Evolutionary conservation across 2,797 vertebrate genomes (phyloP), one percentile per base, ranked within the genome.

Genomic region (Rhinatrema bivittatum): DNA sequence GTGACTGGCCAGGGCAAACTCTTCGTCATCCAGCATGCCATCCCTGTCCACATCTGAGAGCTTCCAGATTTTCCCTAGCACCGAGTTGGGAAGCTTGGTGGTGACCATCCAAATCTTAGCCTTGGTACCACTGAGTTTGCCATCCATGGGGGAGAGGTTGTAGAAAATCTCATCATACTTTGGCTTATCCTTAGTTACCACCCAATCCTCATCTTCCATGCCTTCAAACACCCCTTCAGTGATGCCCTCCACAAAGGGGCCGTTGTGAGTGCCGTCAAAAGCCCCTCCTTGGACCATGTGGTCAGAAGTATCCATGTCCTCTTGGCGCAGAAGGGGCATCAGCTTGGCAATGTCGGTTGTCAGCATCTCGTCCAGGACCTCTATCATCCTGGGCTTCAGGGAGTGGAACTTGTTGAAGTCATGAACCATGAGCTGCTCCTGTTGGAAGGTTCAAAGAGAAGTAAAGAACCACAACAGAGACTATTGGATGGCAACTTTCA

Each of bases 141-240:
- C 93, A 19, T 95, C 91, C 0, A 79, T 81, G 1, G 92, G 92
- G 1, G 88, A 80, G 7, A 97, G 75, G 65, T 91, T 95, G 49
- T 94, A 95, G 81, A 97, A 97, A 76, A 97, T 94, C 56, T 97
- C 92, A 2, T 97, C 92, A 1, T 97, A 97, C 27, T 97, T 97
- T 60, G 91, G 84, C 58, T 97, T 97, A 81, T 97, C 92, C 62
- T 93, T 95, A 32, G 80, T 95, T 65, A 95, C 93, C 40, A 93
- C 86, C 93, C 93, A 97, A 9, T 78, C 79, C 1, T 83, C 72
- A 4, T 81, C 87, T 0, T 78, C 79, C 0, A 60, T 50, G 0
- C 49, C 58, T 22, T 69, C 71, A 20, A 81, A 86, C 42, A 82
- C 80, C 2, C 82, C 87, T 2, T 88, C 84, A 15, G 70, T 78